Conservation (phyloP, 2,113 vertebrate species). For the Glaucomys volans region DNA sequence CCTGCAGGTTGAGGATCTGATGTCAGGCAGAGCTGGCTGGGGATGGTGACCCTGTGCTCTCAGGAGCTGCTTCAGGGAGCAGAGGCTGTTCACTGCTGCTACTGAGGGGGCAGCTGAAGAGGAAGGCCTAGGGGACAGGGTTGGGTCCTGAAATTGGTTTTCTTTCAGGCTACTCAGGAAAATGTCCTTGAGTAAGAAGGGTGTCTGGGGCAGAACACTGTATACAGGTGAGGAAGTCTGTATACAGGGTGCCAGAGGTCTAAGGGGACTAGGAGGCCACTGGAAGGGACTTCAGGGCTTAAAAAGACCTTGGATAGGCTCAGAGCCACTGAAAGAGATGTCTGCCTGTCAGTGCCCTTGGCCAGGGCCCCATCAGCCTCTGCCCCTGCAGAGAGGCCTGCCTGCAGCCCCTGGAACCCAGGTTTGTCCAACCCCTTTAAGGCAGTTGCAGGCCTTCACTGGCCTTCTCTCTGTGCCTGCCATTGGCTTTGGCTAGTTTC, state of each 20-base stretch:
- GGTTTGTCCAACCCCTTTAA: constrained; percentile 53
- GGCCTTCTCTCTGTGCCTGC: not conserved
- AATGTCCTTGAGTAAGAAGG: constrained; percentile 78
- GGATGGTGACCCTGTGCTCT: not conserved
- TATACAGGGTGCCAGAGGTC: fast-evolving
- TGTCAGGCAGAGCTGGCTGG: not conserved
- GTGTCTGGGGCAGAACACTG: constrained; percentile 88
- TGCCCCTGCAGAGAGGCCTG: not conserved
- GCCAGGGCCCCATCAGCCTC: not conserved
- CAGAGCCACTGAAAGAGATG: not conserved
- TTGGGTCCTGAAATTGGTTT: not conserved
- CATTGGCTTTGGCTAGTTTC: not conserved
- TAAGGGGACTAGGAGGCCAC: not conserved
- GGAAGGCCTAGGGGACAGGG: constrained; percentile 69
- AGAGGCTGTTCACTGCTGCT: not conserved
- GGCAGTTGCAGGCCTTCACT: not conserved
- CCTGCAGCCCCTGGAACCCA: not conserved
- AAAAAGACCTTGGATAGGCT: not conserved
- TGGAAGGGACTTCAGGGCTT: not conserved
- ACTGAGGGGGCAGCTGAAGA: fast-evolving
- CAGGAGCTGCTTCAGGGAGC: not conserved
- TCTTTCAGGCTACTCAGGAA: constrained; percentile 53
- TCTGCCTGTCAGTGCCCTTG: fast-evolving
- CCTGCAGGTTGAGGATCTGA: not conserved
- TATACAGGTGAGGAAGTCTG: constrained; percentile 83